Conservation (phyloP, 2,797 vertebrate genomes). For the Neosilurus hyrtlii region DNA sequence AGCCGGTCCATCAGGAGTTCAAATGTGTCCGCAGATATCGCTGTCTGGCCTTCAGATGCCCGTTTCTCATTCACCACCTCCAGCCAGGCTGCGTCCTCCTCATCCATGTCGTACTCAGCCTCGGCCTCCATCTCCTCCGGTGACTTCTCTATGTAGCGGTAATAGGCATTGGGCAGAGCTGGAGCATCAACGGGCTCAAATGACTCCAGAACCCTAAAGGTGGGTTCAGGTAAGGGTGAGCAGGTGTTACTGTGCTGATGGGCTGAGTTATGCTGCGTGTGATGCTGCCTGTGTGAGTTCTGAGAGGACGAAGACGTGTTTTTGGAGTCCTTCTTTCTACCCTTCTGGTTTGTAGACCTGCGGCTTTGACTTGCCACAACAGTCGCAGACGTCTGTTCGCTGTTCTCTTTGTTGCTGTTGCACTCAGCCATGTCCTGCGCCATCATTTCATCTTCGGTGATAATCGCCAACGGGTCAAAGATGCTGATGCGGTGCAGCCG, state of each 20-base stretch:
- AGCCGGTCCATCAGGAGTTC: constrained; percentile 82
- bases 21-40: constrained; percentile 78
- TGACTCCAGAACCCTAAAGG: constrained; percentile 76
- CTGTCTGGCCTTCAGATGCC: constrained; percentile 71
- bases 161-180: constrained; percentile 76
- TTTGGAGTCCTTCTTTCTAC: constrained; percentile 85
- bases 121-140: constrained; percentile 77
- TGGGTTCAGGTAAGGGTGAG: constrained; percentile 75
- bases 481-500: constrained; percentile 87
- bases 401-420: constrained; percentile 91
- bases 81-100: constrained; percentile 84
- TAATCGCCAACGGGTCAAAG: constrained; percentile 84
- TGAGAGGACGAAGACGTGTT: constrained; percentile 58
- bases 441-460: constrained; percentile 85
- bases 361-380: constrained; percentile 72
- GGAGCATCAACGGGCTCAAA: constrained; percentile 66
- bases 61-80: constrained; percentile 84
- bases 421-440: constrained; percentile 88
- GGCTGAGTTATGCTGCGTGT: constrained; percentile 73
- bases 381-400: constrained; percentile 79
- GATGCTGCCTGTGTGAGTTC: constrained; percentile 61
- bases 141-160: constrained; percentile 80
- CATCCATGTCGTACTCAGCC: constrained; percentile 87
- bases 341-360: constrained; percentile 74
- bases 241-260: constrained; percentile 57